Evolutionary conservation across 2,888 invertebrate species (phyloP).

Genomic region (Lithosia quadra): DNA sequence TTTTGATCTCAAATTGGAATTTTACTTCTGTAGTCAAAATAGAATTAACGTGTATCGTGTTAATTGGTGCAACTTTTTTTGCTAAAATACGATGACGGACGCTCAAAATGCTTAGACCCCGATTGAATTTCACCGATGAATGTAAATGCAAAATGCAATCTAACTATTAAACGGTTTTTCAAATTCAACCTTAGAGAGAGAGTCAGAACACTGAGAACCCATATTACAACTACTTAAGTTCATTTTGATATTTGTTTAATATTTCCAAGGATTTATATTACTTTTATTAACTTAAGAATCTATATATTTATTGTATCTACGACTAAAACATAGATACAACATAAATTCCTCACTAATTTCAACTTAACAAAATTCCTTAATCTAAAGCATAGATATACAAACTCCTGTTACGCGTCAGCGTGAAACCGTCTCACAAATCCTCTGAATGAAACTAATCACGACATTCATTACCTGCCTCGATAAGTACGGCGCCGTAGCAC

Average conservation of each 20-base stretch:
- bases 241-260: no score
- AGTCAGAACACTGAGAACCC: no score
- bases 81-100: not conserved
- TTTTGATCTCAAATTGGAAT: no score
- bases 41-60: not conserved
- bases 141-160: no score
- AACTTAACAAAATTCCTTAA: not conserved
- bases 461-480: slow-evolving; percentile 23
- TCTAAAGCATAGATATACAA: slow-evolving; percentile 9
- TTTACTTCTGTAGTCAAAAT: not conserved
- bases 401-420: slow-evolving; percentile 4
- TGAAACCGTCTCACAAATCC: slow-evolving; percentile 11
- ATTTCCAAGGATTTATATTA: not conserved
- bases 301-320: not conserved
- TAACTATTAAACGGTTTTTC: no score
- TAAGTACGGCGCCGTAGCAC: slow-evolving; percentile 18
- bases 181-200: no score
- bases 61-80: not conserved
- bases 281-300: not conserved
- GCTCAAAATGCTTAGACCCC: no score
- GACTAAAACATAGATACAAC: not conserved
- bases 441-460: slow-evolving; percentile 27
- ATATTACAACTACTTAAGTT: no score
- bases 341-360: not conserved
- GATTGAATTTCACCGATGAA: no score